phyloP scores from a whole-genome alignment of 2,797 vertebrate genomes.

The Alauda arvensis region DNA sequence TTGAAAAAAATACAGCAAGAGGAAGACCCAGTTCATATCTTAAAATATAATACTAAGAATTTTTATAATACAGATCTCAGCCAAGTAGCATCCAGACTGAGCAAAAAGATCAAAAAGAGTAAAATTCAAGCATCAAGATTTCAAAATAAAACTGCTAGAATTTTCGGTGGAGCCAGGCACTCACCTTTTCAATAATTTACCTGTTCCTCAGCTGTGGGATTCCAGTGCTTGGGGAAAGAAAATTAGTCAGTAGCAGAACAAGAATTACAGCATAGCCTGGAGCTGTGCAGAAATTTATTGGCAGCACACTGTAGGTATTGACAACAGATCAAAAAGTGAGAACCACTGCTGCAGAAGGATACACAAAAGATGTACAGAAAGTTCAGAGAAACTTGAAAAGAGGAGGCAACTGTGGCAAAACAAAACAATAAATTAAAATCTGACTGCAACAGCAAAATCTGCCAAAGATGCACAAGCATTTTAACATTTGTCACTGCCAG shows the following conservation, averaged over 20 bases:
- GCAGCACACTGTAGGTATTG: neutral
- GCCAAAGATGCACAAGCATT: rapidly evolving
- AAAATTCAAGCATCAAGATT: neutral
- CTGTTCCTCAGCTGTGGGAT: neutral
- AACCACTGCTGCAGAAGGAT: neutral
- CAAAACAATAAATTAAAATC: neutral
- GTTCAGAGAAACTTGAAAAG: neutral
- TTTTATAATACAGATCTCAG: neutral
- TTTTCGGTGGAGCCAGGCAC: neutral
- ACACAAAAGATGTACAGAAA: neutral
- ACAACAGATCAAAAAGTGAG: neutral
- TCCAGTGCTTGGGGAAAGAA: neutral
- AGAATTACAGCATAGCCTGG: neutral
- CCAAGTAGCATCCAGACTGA: neutral
- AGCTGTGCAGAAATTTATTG: neutral
- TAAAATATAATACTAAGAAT: neutral
- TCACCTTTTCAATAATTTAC: neutral
- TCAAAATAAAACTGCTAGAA: neutral
- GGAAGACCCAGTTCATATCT: neutral
- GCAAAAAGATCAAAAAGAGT: neutral
- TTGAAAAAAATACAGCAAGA: neutral
- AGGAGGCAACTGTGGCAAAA: neutral
- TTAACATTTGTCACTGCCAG: neutral
- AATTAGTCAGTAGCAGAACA: neutral
- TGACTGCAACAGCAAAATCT: neutral